Evolutionary conservation across 2,113 vertebrate species (phyloP).

Genomic region (Fregata magnificens): DNA sequence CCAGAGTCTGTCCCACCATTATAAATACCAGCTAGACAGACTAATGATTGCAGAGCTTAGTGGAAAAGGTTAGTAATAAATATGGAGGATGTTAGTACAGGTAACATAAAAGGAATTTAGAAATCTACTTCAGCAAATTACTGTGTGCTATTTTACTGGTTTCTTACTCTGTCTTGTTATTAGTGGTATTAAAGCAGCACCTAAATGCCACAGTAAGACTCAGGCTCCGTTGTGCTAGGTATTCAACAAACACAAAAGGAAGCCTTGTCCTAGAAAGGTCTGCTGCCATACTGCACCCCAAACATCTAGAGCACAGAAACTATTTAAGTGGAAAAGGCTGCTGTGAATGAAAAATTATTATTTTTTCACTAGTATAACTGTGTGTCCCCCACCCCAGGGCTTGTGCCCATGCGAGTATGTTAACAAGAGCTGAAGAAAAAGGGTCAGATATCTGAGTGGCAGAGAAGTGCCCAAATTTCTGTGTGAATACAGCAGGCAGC

Average conservation of each 20-base stretch:
- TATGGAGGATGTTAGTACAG: conserved; percentile 19
- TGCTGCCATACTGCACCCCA: neutral
- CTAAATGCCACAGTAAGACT: neutral
- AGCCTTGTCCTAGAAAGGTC: neutral
- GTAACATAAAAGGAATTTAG: conserved; percentile 42
- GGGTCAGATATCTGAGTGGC: neutral
- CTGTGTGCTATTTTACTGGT: neutral
- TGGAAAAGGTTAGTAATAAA: conserved; percentile 57
- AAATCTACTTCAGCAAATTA: conserved; percentile 31
- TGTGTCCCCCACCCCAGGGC: rapidly evolving
- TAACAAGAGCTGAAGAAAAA: neutral
- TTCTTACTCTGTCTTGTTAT: neutral
- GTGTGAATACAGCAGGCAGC: neutral
- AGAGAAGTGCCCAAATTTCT: neutral
- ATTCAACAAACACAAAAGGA: neutral
- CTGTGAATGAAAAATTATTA: neutral
- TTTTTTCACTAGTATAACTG: neutral
- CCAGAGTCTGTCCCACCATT: neutral
- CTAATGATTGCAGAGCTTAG: conserved; percentile 27
- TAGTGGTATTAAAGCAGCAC: neutral
- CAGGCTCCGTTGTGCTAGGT: neutral
- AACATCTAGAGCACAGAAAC: neutral
- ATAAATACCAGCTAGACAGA: conserved; percentile 34
- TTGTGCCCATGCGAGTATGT: neutral
- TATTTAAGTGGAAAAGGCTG: neutral